Evolutionary conservation across 2,113 vertebrate genomes (phyloP).

Genomic region (Nipponia nippon): DNA sequence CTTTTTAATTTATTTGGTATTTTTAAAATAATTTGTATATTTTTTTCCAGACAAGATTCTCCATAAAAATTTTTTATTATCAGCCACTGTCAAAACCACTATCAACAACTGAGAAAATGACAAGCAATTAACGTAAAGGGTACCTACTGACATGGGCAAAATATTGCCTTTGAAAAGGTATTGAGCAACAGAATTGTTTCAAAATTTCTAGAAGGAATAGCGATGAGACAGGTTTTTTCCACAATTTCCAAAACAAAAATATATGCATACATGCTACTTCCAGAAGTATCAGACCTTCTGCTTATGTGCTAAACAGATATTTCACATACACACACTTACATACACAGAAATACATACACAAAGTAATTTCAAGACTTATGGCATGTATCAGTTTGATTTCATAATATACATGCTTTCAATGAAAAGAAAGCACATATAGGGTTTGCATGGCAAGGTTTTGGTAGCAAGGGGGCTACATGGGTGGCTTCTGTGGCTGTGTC

Average conservation of each 20-base stretch:
- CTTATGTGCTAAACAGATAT: not conserved
- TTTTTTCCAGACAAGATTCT: not conserved
- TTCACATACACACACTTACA: not conserved
- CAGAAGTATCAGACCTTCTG: not conserved
- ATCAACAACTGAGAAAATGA: not conserved
- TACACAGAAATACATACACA: not conserved
- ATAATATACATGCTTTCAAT: not conserved
- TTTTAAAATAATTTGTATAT: not conserved
- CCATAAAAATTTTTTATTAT: not conserved
- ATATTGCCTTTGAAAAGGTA: not conserved
- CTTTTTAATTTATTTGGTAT: accelerated
- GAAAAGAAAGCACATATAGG: not conserved
- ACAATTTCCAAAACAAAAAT: not conserved
- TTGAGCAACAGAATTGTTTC: not conserved
- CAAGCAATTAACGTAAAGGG: not conserved
- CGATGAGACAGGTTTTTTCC: not conserved
- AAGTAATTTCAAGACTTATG: not conserved
- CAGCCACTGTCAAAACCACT: not conserved
- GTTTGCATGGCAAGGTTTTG: not conserved
- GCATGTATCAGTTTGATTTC: not conserved
- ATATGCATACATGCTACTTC: not conserved
- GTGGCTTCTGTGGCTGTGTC: not conserved
- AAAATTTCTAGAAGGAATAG: not conserved
- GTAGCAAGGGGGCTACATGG: not conserved
- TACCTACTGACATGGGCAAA: not conserved